Conservation (phyloP, 2,888 invertebrate species). For the Elegia similella region DNA sequence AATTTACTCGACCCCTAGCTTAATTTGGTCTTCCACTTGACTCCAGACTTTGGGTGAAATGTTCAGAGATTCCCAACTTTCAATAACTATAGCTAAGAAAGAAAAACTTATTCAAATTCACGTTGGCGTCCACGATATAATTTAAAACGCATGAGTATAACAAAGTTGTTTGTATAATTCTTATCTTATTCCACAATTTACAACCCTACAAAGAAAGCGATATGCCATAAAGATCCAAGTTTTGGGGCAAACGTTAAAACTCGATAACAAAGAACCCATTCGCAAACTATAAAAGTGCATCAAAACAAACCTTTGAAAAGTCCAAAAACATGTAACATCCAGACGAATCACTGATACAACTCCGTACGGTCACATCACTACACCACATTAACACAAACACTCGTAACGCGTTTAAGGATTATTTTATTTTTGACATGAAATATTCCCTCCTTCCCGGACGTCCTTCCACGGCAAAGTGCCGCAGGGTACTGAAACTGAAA, state of each 20-base stretch:
- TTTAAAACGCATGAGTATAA: not conserved
- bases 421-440: not conserved
- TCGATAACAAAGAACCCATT: not conserved
- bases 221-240: not conserved
- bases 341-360: not conserved
- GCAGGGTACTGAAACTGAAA: constrained; percentile 22
- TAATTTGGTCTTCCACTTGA: no score
- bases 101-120: no score
- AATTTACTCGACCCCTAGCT: no score
- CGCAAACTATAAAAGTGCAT: not conserved
- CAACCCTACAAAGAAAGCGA: not conserved
- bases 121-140: no score
- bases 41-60: no score
- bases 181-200: not conserved
- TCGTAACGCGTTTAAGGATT: not conserved
- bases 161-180: no score
- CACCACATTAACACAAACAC: not conserved
- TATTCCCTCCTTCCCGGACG: not conserved
- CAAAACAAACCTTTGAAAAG: constrained; percentile 1
- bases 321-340: not conserved
- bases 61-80: no score
- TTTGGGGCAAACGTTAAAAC: not conserved
- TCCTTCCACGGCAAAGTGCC: constrained; percentile 14
- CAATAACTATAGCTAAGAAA: no score
- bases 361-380: not conserved